Conservation (phyloP, 2,113 vertebrate genomes). For the Calcarius ornatus region DNA sequence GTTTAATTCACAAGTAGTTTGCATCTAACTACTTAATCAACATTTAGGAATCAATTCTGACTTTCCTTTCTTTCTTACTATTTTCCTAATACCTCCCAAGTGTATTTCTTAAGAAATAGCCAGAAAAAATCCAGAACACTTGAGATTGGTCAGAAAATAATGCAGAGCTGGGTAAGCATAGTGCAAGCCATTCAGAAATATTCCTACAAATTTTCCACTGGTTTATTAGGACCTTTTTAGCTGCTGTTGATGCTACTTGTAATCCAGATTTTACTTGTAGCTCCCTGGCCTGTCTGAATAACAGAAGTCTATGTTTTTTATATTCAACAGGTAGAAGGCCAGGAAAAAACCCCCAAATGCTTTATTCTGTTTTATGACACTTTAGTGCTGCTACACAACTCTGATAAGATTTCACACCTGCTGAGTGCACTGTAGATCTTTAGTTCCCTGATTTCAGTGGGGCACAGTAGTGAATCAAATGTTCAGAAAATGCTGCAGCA, state of each 20-base stretch:
- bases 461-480: neutral
- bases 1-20: neutral
- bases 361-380: neutral
- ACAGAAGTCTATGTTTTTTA: neutral
- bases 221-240: neutral
- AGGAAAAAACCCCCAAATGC: accelerated
- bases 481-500: neutral
- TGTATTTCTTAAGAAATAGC: neutral
- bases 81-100: neutral
- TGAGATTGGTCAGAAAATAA: neutral
- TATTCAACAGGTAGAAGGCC: neutral
- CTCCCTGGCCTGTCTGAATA: neutral
- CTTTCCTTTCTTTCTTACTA: neutral
- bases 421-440: neutral
- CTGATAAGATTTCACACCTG: neutral
- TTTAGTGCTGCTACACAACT: neutral
- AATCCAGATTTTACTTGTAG: neutral
- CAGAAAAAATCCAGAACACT: neutral
- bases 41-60: neutral
- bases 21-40: neutral
- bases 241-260: neutral
- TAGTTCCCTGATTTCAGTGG: neutral
- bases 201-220: neutral
- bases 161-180: neutral
- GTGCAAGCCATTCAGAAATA: neutral